Evolutionary conservation across 2,113 vertebrate species (phyloP), one percentile per base, ranked within the genome.

Genomic region (Calonectris borealis): DNA sequence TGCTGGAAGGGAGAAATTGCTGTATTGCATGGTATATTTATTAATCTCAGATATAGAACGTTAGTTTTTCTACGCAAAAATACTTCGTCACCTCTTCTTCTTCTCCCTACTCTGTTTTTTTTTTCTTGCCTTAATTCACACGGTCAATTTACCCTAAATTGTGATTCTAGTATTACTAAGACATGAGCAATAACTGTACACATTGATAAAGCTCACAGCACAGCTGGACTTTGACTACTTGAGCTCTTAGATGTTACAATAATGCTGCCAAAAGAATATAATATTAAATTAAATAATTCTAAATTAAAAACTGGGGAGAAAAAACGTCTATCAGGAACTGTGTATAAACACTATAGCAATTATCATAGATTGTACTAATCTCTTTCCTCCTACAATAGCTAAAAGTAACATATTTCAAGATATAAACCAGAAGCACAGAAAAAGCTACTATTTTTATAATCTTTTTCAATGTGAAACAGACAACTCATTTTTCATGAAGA

Each of bases 401-500:
- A 26, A 14, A 71, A 72, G 52, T 42, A 40, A 88, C 38, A 11
- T 58, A 57, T 55, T 60, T 48, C 55, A 93, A 76, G 34, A 52
- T 22, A 58, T 20, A 83, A 70, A 75, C 5, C 22, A 55, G 52
- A 66, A 72, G 40, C 7, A 21, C 29, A 38, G n/a, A 70, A 66
- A 80, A 42, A 55, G 31, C 51, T 79, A 19, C 48, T 60, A 29
- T 42, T 71, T 91, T 76, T n/a, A 20, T 51, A 9, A 54, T 14
- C 22, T 34, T 88, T 22, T 76, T 48, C n/a, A 12, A 9, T 3
- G 10, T 88, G 98, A 98, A 98, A 98, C 4, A 98, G 98, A 27
- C 82, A 96, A 12, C 96, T 98, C 65, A 94, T 96, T 88, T 76
- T 98, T 72, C 75, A 95, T 18, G 97, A 97, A 79, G 97, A 98